A percentile compares a stretch with the other conserved stretches of the same genome.
phyloP scores from a whole-genome alignment of 2,888 invertebrate species.

The Endomychus coccineus region DNA sequence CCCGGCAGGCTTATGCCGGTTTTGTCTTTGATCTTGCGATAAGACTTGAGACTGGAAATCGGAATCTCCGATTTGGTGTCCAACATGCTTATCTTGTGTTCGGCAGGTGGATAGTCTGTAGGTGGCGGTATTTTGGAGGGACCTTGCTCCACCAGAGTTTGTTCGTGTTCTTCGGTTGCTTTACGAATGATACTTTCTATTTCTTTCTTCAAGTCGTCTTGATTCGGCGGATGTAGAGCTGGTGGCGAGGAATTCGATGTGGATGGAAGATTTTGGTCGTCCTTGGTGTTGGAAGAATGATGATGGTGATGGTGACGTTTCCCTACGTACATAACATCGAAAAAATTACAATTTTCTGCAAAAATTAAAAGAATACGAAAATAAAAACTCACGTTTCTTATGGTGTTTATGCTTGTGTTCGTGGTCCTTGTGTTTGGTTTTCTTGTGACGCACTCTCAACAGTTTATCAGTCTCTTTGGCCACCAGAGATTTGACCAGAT shows the following conservation, averaged over 20 bases:
- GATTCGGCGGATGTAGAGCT: slow-evolving; percentile 2
- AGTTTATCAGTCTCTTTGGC: slow-evolving; percentile 31
- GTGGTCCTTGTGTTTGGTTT: slow-evolving; percentile 32
- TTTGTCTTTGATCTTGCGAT: slow-evolving; percentile 21
- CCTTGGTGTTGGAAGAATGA: slow-evolving; percentile 2
- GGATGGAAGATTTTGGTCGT: neutral
- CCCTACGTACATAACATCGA: slow-evolving; percentile 7
- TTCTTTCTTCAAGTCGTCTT: slow-evolving; percentile 27
- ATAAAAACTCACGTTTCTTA: slow-evolving; percentile 34
- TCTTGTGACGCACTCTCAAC: slow-evolving; percentile 33
- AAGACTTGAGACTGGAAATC: slow-evolving; percentile 20
- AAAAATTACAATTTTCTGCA: too few species aligned
- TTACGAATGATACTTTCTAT: slow-evolving; percentile 40
- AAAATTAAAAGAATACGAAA: too few species aligned
- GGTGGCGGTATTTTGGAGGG: too few species aligned
- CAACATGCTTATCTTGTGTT: neutral
- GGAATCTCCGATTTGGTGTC: slow-evolving; percentile 5
- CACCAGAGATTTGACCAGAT: slow-evolving; percentile 31
- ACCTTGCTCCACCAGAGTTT: neutral
- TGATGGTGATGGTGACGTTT: slow-evolving; percentile 14
- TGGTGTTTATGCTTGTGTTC: slow-evolving; percentile 32
- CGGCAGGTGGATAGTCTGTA: slow-evolving; percentile 1
- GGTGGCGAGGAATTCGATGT: slow-evolving; percentile 3
- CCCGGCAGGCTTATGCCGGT: neutral
- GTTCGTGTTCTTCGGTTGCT: slow-evolving; percentile 38